Conservation (phyloP, 1,140 invertebrate species). For the Psix sp. region DNA sequence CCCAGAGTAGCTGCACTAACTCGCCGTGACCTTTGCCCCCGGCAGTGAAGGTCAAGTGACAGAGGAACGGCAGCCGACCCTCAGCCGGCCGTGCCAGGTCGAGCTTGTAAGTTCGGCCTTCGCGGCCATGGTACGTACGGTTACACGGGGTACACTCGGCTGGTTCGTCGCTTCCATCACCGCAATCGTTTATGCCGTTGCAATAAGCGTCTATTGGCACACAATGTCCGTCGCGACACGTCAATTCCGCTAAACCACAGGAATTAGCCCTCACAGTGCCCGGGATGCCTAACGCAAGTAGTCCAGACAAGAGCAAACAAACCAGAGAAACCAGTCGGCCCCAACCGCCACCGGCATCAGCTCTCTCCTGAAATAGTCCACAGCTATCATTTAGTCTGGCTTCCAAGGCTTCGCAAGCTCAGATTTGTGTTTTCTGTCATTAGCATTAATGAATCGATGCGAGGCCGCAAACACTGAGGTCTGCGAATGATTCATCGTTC, state of each 20-base stretch:
- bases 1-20: slow-evolving; percentile 89
- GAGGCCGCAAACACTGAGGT: no score
- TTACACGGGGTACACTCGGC: slow-evolving; percentile 90
- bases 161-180: slow-evolving; percentile 90
- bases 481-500: no score
- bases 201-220: slow-evolving; percentile 90
- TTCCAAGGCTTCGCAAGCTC: no score
- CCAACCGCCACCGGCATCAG: slow-evolving; percentile 68
- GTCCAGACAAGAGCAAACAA: no score
- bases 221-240: slow-evolving; percentile 87
- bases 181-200: slow-evolving; percentile 89
- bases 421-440: no score
- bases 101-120: slow-evolving; percentile 88
- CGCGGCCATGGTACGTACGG: slow-evolving; percentile 91
- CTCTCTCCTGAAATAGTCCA: slow-evolving; percentile 68
- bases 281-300: slow-evolving; percentile 13
- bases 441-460: no score
- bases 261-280: slow-evolving; percentile 62
- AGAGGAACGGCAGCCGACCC: slow-evolving; percentile 87
- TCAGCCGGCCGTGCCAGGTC: slow-evolving; percentile 82
- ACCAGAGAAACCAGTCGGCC: slow-evolving; percentile 27
- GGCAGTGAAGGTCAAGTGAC: slow-evolving; percentile 92
- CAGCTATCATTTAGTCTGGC: no score
- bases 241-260: slow-evolving; percentile 88
- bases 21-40: slow-evolving; percentile 89